A percentile compares a stretch with the other conserved stretches of the same genome.
Conservation (phyloP, 2,113 vertebrate species). For the Saimiri boliviensis region DNA sequence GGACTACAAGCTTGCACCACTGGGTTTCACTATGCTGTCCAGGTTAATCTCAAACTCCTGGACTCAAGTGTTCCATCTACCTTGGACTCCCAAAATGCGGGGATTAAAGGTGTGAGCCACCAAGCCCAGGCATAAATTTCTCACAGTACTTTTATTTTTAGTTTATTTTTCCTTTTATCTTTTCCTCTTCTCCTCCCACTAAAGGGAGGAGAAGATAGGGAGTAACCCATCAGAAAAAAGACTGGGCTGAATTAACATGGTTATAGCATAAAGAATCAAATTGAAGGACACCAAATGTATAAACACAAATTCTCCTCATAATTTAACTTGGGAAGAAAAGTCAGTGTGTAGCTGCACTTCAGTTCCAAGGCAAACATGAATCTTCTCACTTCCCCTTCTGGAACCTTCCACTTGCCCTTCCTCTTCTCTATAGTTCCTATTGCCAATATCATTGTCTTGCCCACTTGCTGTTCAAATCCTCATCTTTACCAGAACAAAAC, state of each 20-base stretch:
- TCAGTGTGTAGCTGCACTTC: not conserved
- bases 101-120: too few species aligned
- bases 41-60: too few species aligned
- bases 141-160: not conserved
- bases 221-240: not conserved
- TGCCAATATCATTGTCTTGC: not conserved
- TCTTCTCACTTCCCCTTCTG: not conserved
- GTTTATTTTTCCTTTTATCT: not conserved
- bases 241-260: not conserved
- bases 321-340: not conserved
- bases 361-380: not conserved
- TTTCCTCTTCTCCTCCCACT: not conserved
- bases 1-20: too few species aligned
- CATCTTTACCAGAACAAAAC: not conserved
- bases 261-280: not conserved
- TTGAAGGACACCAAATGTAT: not conserved
- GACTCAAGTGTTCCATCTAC: too few species aligned
- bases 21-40: too few species aligned
- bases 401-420: not conserved
- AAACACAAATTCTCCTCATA: not conserved
- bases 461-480: not conserved
- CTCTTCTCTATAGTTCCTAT: not conserved
- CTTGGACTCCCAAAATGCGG: too few species aligned
- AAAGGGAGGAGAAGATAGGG: not conserved
- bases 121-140: not conserved